These are phyloP conservation scores for Sylvilagus bachmani DNA, from an alignment of 2,113 vertebrate genomes.

Conservation along the genomic window DNA sequence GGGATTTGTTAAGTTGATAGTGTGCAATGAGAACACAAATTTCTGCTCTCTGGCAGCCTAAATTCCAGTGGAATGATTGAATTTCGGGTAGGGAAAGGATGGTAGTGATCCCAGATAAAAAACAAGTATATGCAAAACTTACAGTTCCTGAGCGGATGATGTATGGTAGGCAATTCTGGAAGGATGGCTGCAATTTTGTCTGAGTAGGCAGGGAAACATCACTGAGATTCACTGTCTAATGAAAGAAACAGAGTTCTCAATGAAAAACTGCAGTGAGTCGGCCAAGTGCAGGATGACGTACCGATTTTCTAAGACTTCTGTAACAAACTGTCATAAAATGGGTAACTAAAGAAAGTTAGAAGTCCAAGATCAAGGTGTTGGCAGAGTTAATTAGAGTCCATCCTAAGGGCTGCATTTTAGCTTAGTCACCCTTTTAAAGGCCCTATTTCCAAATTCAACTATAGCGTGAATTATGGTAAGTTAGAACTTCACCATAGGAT, in stretches of 20 bases:
- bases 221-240: neutral
- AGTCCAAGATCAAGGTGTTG: neutral
- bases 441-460: neutral
- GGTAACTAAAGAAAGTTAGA: neutral
- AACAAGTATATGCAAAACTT: neutral
- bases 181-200: neutral
- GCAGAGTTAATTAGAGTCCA: neutral
- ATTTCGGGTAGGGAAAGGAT: accelerated
- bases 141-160: neutral
- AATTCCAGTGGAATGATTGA: neutral
- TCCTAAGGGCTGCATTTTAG: neutral
- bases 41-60: neutral
- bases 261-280: accelerated
- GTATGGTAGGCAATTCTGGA: neutral
- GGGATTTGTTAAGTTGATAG: too few relatives aligned
- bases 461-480: neutral
- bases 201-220: neutral
- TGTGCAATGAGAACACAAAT: neutral
- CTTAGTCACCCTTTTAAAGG: neutral
- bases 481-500: neutral
- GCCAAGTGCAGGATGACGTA: neutral
- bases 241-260: neutral
- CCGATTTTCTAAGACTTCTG: neutral
- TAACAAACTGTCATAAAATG: neutral
- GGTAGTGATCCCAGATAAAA: neutral